Conservation (phyloP, 2,888 invertebrate species). For the Calliphora vomitoria region DNA sequence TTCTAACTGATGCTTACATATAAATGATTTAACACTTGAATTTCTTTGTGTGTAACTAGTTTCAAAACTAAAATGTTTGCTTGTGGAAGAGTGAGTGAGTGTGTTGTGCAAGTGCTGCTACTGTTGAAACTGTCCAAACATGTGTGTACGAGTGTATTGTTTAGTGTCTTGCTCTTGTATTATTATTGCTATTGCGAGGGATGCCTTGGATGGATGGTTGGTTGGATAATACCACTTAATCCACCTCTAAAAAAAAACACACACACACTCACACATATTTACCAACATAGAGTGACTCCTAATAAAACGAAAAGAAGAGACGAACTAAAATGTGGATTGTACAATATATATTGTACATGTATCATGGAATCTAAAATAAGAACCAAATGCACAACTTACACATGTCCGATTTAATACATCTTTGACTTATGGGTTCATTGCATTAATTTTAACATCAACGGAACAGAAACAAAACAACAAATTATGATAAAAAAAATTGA, state of each 20-base stretch:
- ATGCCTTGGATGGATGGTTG: constrained; percentile 62
- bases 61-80: neutral
- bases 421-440: constrained; percentile 83
- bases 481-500: neutral
- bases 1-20: too few relatives aligned
- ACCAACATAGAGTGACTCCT: constrained; percentile 71
- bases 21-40: too few relatives aligned
- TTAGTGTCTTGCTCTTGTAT: constrained; percentile 50
- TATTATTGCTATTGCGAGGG: constrained; percentile 57
- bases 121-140: constrained; percentile 48
- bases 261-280: constrained; percentile 20
- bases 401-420: constrained; percentile 73
- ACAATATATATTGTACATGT: constrained; percentile 3
- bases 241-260: constrained; percentile 70
- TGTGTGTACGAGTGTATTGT: constrained; percentile 60
- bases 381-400: constrained; percentile 47
- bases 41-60: constrained; percentile 39
- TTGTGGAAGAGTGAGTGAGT: constrained; percentile 9
- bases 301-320: constrained; percentile 53
- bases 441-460: constrained; percentile 61
- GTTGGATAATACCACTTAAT: constrained; percentile 75
- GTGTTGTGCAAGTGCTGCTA: constrained; percentile 47
- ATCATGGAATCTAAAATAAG: constrained; percentile 65
- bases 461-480: constrained; percentile 12
- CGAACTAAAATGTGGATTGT: neutral